Conservation (phyloP, 2,888 invertebrate species). For the Automeris io region DNA sequence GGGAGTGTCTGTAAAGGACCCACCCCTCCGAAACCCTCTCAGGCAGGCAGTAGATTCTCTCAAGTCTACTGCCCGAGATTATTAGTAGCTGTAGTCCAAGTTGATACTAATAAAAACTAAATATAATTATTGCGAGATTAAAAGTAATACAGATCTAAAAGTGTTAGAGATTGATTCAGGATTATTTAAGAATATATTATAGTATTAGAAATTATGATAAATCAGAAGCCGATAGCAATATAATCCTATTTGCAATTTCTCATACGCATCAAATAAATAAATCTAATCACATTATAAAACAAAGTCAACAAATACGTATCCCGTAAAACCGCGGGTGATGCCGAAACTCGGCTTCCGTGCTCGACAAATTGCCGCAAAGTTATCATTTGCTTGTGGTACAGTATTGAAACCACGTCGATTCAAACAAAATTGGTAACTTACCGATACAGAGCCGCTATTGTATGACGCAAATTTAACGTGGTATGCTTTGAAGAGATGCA, state of each 20-base stretch:
- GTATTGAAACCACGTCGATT: neutral
- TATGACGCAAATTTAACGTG: constrained; percentile 1
- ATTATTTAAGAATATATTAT: too few species aligned
- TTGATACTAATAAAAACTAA: too few species aligned
- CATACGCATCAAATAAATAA: neutral
- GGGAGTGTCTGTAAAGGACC: too few species aligned
- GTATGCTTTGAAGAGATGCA: constrained; percentile 18
- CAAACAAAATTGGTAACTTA: neutral
- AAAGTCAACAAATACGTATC: constrained; percentile 4
- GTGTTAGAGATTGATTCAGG: too few species aligned
- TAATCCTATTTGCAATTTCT: constrained; percentile 1
- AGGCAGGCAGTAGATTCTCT: too few species aligned
- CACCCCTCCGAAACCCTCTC: too few species aligned
- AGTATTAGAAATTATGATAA: neutral
- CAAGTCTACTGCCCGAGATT: too few species aligned
- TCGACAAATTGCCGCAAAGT: neutral
- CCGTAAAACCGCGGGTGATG: constrained; percentile 5
- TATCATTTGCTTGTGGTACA: neutral
- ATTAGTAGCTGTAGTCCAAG: too few species aligned
- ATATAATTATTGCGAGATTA: too few species aligned
- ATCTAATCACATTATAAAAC: constrained; percentile 2
- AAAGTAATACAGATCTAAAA: too few species aligned
- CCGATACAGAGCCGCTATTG: neutral
- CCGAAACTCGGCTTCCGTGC: constrained; percentile 7
- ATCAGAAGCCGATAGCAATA: neutral